These are phyloP conservation scores for Ooceraea biroi DNA, from an alignment of 1,140 invertebrate species.

Conservation along the genomic window DNA sequence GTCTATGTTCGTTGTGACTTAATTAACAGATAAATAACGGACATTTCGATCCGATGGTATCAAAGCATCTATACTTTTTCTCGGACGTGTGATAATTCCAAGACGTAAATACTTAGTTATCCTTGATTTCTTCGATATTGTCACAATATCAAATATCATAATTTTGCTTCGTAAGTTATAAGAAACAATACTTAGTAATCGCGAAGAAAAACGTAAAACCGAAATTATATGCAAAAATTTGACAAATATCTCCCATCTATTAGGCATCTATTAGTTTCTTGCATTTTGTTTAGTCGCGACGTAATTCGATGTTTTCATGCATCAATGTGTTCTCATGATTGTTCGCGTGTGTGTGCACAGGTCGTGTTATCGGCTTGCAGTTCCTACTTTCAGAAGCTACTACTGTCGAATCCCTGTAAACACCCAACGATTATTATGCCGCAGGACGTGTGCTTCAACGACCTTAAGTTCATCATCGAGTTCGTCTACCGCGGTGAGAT, in stretches of 20 bases:
- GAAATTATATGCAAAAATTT: too few relatives aligned
- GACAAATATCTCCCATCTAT: too few relatives aligned
- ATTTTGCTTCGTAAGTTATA: background rate
- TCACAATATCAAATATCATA: background rate
- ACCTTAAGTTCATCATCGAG: constrained; percentile 93
- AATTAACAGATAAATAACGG: too few relatives aligned
- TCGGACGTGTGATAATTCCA: too few relatives aligned
- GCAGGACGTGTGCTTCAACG: constrained; percentile 92
- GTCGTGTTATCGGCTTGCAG: constrained; percentile 91
- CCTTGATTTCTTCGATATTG: background rate
- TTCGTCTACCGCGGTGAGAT: constrained; percentile 94
- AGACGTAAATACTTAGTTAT: too few relatives aligned
- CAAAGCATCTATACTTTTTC: too few relatives aligned
- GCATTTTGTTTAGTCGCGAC: background rate
- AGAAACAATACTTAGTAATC: too few relatives aligned
- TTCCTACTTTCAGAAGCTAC: constrained; percentile 90
- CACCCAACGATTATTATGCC: constrained; percentile 93
- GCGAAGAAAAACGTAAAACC: too few relatives aligned
- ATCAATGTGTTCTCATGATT: background rate
- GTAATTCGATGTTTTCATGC: constrained; percentile 12
- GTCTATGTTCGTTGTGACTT: too few relatives aligned
- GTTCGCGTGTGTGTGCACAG: constrained; percentile 81
- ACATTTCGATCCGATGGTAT: background rate
- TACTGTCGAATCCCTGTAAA: constrained; percentile 91
- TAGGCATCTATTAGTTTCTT: too few relatives aligned